Percentiles rank a stretch among this genome's conserved stretches.
Conservation (phyloP, 2,888 invertebrate species). For the Apodemia hepburni region DNA sequence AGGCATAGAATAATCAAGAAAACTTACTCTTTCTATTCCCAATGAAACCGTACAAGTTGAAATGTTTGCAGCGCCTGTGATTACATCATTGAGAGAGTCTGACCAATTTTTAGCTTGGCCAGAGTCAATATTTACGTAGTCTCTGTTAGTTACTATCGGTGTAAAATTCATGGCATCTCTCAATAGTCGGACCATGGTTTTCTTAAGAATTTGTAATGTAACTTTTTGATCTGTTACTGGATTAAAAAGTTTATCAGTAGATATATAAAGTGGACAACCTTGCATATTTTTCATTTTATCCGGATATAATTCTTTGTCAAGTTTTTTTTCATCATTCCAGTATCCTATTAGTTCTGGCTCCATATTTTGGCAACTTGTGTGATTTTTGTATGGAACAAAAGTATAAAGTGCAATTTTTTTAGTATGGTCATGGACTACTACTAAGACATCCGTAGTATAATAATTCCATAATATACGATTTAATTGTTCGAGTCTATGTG, state of each 20-base stretch:
- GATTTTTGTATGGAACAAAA: constrained; percentile 52
- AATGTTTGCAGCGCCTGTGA: constrained; percentile 51
- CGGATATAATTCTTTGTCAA: constrained; percentile 39
- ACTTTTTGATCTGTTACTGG: constrained; percentile 49
- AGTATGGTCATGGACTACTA: constrained; percentile 39
- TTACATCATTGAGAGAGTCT: constrained; percentile 54
- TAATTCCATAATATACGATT: constrained; percentile 50
- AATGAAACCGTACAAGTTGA: constrained; percentile 56
- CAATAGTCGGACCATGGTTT: constrained; percentile 45
- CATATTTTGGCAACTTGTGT: constrained; percentile 49
- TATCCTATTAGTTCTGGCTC: constrained; percentile 43
- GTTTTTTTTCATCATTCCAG: constrained; percentile 37
- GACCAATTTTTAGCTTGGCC: constrained; percentile 56
- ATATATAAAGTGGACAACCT: constrained; percentile 56
- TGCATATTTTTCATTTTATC: constrained; percentile 59
- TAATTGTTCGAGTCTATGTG: constrained; percentile 44
- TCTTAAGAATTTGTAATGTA: constrained; percentile 52
- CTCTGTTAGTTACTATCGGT: constrained; percentile 47
- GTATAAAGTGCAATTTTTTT: constrained; percentile 44
- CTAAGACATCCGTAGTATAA: constrained; percentile 46
- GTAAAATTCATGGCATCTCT: constrained; percentile 57
- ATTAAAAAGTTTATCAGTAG: constrained; percentile 53
- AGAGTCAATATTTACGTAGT: constrained; percentile 56
- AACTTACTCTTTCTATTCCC: constrained; percentile 46
- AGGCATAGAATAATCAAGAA: constrained; percentile 52